Evolutionary conservation across 2,888 invertebrate species (phyloP), one percentile per base, ranked within the genome.

Genomic region (Cephus pulcher): DNA sequence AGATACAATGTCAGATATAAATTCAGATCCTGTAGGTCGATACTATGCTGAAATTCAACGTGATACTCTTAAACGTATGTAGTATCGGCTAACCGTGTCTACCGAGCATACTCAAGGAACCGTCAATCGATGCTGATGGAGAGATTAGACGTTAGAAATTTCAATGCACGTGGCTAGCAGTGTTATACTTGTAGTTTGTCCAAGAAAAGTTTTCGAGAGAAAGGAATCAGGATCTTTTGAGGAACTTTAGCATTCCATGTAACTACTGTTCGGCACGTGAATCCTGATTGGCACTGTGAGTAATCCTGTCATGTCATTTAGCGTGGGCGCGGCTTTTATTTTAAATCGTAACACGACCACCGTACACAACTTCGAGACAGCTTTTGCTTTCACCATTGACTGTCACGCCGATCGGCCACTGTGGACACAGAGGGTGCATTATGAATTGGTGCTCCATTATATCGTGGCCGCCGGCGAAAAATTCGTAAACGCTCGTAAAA

Each of bases 321-420:
- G 56, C 56, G 56, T 56, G 23, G 56, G 56, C 56, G 40, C 40
- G 40, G 15, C 15, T 56, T 56, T 56, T 56, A 56, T 23, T 56
- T 56, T 23, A 56, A 56, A 56, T 56, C 56, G 56, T 23, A 56
- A 56, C 56, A 56, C 56, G 2, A 56, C 23, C 56, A 56, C 56
- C 56, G 56, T 56, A 23, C 23, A 56, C 9, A 56, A 56, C 56
- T 56, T 23, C 3, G 56, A 56, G 56, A 9, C 56, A 23, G 56
- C 56, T 23, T 71, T 71, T 71, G 71, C 71, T 71, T 71, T 71
- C 71, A 71, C 71, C 71, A 34, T 34, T 34, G 71, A 71, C 71
- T 34, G 71, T 71, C 56, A 9, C 23, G 56, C 56, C 23, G 71
- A 12, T 32, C 71, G 34, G 33, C 15, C 33, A 71, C 34, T 71